Evolutionary conservation across 2,888 invertebrate species (phyloP), one percentile per base, ranked within the genome.

Genomic region (Lasioglossum figueresi): DNA sequence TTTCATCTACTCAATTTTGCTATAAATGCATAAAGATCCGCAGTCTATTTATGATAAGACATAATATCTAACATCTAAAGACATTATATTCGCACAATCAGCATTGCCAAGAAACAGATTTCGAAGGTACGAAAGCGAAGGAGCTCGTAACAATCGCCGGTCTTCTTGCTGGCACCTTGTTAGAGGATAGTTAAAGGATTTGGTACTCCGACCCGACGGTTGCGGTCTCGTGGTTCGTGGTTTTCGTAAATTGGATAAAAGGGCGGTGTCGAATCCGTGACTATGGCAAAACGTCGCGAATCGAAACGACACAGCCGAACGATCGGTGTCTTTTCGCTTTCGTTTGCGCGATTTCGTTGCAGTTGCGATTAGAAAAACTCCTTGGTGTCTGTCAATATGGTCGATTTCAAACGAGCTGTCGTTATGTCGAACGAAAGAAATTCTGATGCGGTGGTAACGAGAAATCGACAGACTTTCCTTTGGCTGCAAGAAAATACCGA

Each of bases 301-400:
- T 87, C 82, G 80, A 45, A 74, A 71, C 82, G 89, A 88, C 82
- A 91, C 91, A 90, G 88, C 79, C 79, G 84, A 76, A 66, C 85
- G 90, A 88, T 90, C 87, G 87, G 79, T 82, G 82, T 87, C 83
- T 82, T 83, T 76, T 81, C 85, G 84, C 89, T 89, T 90, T 90
- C 86, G 76, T 91, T 91, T 88, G 87, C 86, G 88, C 86, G 90
- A 91, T 72, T 81, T 78, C 81, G 82, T 79, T 80, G 79, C 83
- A 83, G 56, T 68, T 74, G 4, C 79, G 23, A 34, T n/a, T 63
- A n/a, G 19, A 84, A 84, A 87, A 87, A 83, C 34, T 16, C n/a
- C 3, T 10, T 83, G 80, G 70, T 80, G 76, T 63, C 83, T 23
- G n/a, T 71, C 48, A 78, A 45, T 27, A 43, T 31, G 45, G 81